phyloP scores from a whole-genome alignment of 2,888 invertebrate species.

The Plutella xylostella region DNA sequence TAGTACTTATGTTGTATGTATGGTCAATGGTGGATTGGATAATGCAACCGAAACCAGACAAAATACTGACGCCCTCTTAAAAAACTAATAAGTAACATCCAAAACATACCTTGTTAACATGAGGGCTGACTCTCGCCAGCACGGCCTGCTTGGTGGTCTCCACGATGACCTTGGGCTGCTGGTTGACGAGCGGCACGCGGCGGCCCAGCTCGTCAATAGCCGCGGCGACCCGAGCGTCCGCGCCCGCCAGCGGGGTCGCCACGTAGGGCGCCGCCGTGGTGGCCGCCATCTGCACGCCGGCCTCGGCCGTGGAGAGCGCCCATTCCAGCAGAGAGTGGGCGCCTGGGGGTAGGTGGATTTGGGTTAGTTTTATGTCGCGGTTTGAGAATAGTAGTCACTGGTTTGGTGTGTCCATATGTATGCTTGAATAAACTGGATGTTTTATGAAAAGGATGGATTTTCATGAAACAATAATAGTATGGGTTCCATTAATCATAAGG shows the following conservation, averaged over 20 bases:
- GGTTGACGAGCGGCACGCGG: constrained; percentile 75
- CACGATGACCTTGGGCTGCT: constrained; percentile 71
- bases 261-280: constrained; percentile 74
- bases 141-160: constrained; percentile 71
- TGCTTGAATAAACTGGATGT: no score
- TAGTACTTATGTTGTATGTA: no score
- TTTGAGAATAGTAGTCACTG: no score
- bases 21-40: no score
- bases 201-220: constrained; percentile 75
- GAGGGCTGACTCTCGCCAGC: constrained; percentile 66
- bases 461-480: no score
- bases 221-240: constrained; percentile 75
- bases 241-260: constrained; percentile 50
- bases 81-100: constrained; percentile 10
- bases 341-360: constrained; percentile 29
- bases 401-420: no score
- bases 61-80: background rate
- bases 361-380: no score
- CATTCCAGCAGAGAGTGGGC: constrained; percentile 75
- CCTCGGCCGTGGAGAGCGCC: constrained; percentile 77
- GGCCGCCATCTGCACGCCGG: constrained; percentile 72
- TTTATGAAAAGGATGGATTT: no score
- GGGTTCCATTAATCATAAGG: no score
- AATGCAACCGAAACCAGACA: no score
- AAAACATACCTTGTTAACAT: constrained; percentile 31